Conservation (phyloP, 2,888 invertebrate species). For the Spilosoma lubricipeda region DNA sequence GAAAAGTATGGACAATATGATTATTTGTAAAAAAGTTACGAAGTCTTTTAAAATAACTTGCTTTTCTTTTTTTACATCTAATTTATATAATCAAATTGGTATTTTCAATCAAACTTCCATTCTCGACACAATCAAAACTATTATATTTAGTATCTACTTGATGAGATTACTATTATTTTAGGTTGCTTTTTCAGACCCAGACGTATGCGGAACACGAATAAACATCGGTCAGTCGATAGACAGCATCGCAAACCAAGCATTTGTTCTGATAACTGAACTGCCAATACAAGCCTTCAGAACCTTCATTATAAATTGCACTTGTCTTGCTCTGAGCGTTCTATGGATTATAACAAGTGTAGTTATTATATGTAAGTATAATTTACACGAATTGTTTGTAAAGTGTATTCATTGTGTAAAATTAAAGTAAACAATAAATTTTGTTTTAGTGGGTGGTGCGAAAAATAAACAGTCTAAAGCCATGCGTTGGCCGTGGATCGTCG, state of each 20-base stretch:
- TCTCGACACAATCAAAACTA: background rate
- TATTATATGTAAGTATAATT: slow-evolving; percentile 66
- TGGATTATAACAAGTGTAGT: slow-evolving; percentile 69
- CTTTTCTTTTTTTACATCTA: too few relatives aligned
- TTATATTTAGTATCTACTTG: slow-evolving; percentile 6
- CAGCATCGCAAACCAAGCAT: slow-evolving; percentile 67
- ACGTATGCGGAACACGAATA: slow-evolving; percentile 61
- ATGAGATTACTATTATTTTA: slow-evolving; percentile 33
- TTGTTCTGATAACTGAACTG: slow-evolving; percentile 61
- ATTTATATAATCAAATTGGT: too few relatives aligned
- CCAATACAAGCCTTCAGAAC: slow-evolving; percentile 69
- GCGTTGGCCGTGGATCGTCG: slow-evolving; percentile 75
- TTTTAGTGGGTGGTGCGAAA: slow-evolving; percentile 65
- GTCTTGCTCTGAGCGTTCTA: slow-evolving; percentile 61
- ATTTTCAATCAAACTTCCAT: too few relatives aligned
- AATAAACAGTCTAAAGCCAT: slow-evolving; percentile 60
- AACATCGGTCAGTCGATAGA: slow-evolving; percentile 71
- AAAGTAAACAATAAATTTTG: background rate
- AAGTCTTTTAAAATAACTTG: background rate
- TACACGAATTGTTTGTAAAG: background rate
- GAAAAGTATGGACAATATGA: too few relatives aligned
- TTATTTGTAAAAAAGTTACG: background rate
- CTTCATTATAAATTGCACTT: slow-evolving; percentile 65
- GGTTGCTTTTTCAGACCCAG: slow-evolving; percentile 65
- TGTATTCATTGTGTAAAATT: background rate